A percentile compares a stretch with the other conserved stretches of the same genome.
phyloP scores from a whole-genome alignment of 2,113 vertebrate species.

The Morone chrysops region DNA sequence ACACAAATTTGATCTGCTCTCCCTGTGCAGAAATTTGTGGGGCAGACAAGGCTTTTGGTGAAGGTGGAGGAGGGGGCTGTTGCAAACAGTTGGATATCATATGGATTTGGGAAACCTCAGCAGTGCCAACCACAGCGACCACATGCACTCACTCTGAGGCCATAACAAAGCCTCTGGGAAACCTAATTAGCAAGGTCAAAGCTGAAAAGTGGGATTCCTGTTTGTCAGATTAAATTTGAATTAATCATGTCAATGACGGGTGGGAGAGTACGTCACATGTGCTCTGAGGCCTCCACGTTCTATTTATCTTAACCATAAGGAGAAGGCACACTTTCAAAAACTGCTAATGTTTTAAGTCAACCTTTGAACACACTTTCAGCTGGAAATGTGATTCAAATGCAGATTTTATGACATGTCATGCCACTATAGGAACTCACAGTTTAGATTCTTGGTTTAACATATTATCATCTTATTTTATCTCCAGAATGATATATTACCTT shows the following conservation, averaged over 20 bases:
- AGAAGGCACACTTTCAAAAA: not conserved
- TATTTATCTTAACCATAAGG: not conserved
- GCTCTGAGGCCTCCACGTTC: not conserved
- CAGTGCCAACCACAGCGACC: slow-evolving; percentile 71
- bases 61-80: slow-evolving; percentile 41
- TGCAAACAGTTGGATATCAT: slow-evolving; percentile 65
- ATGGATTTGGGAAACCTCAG: slow-evolving; percentile 72
- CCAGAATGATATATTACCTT: not conserved
- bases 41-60: slow-evolving; percentile 4
- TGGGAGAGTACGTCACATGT: not conserved
- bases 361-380: not conserved
- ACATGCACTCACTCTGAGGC: slow-evolving; percentile 62
- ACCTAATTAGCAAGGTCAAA: slow-evolving; percentile 53
- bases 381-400: slow-evolving; percentile 36
- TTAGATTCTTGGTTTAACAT: not conserved
- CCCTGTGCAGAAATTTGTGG: slow-evolving; percentile 24
- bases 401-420: not conserved
- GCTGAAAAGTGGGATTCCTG: slow-evolving; percentile 7
- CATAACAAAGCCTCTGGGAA: slow-evolving; percentile 51
- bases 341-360: not conserved
- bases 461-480: not conserved
- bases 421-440: not conserved
- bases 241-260: slow-evolving; percentile 19
- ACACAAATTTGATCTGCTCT: not conserved
- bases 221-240: slow-evolving; percentile 40